Percentiles rank a stretch among this genome's conserved stretches.
Evolutionary conservation across 2,888 invertebrate species (phyloP).

Genomic region (Lasiommata megera): DNA sequence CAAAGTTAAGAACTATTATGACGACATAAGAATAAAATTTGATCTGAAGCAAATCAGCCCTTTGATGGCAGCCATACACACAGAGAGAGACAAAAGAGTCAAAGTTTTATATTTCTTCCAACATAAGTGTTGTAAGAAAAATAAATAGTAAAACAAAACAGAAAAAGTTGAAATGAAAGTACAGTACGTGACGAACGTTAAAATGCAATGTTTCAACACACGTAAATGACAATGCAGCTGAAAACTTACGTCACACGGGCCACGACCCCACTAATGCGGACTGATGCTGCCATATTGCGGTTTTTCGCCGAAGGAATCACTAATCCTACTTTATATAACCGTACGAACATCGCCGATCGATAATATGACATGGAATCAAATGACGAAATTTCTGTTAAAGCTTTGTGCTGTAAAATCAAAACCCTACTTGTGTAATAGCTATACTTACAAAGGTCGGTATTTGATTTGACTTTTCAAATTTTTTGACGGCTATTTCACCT

Average conservation of each 20-base stretch:
- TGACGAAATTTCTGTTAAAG: neutral
- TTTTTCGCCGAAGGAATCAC: constrained; percentile 38
- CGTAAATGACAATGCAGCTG: constrained; percentile 33
- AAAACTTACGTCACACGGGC: constrained; percentile 38
- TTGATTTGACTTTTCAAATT: too few relatives aligned
- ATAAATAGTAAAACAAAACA: too few relatives aligned
- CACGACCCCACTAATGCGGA: constrained; percentile 38
- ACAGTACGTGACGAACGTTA: neutral
- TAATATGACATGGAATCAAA: neutral
- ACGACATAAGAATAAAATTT: too few relatives aligned
- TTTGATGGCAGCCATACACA: too few relatives aligned
- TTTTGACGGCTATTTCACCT: too few relatives aligned
- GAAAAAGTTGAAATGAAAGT: neutral
- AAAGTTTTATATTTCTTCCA: too few relatives aligned
- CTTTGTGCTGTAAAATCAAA: neutral
- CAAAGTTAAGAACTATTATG: too few relatives aligned
- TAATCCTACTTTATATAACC: constrained; percentile 44
- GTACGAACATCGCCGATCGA: neutral
- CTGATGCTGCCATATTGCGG: constrained; percentile 42
- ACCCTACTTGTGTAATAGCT: neutral
- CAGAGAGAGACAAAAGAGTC: too few relatives aligned
- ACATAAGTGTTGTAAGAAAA: too few relatives aligned
- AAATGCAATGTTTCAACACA: constrained; percentile 11
- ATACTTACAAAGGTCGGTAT: neutral
- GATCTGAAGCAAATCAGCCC: too few relatives aligned